Percentiles rank a stretch among this genome's conserved stretches.
Evolutionary conservation across 2,113 vertebrate genomes (phyloP).

Genomic region (Malaclemys terrapin): DNA sequence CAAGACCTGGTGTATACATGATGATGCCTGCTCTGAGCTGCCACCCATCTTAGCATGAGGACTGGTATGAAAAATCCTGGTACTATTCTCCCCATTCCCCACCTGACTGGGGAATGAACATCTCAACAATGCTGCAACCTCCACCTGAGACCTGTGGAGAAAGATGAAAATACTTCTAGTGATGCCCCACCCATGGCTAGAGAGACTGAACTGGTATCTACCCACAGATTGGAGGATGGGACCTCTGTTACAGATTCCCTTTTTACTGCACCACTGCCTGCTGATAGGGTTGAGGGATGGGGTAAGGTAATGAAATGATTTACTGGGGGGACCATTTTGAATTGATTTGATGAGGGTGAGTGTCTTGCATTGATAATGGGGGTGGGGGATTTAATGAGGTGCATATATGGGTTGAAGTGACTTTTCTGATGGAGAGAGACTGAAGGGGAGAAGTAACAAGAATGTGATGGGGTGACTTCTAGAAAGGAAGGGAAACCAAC

Average conservation of each 20-base stretch:
- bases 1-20: not conserved
- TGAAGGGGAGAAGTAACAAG: not conserved
- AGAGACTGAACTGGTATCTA: not conserved
- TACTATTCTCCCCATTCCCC: not conserved
- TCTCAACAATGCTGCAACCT: not conserved
- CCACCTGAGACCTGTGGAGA: too few species aligned
- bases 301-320: not conserved
- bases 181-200: not conserved
- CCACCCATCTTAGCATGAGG: not conserved
- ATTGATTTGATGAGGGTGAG: not conserved
- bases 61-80: fast-evolving
- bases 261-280: not conserved
- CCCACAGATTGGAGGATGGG: not conserved
- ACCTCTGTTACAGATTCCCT: not conserved
- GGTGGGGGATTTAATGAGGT: not conserved
- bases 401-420: not conserved
- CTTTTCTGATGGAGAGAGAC: not conserved
- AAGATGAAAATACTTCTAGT: not conserved
- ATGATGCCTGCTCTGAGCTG: not conserved
- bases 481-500: not conserved
- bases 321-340: not conserved
- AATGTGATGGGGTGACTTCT: not conserved
- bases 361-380: not conserved
- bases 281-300: not conserved
- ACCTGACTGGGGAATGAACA: fast-evolving